Evolutionary conservation across 2,888 invertebrate genomes (phyloP).

Genomic region (Athalia rosae): DNA sequence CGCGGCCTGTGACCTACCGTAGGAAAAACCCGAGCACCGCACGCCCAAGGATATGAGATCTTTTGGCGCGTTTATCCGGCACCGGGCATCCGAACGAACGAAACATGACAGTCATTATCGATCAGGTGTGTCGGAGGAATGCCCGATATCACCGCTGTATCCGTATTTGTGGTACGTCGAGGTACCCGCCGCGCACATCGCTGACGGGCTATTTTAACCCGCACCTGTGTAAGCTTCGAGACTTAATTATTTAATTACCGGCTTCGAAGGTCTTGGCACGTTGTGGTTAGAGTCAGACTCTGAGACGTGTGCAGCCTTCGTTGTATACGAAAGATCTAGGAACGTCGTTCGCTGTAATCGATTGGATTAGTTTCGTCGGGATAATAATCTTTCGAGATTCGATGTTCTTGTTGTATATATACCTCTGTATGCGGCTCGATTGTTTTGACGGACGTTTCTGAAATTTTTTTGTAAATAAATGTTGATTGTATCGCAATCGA

Average conservation of each 20-base stretch:
- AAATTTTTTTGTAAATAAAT: no score
- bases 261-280: constrained; percentile 42
- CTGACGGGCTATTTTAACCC: no score
- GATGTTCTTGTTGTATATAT: not conserved
- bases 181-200: no score
- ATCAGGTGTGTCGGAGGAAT: constrained; percentile 11
- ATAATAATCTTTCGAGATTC: no score
- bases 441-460: no score
- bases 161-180: not conserved
- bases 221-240: constrained; percentile 32
- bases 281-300: constrained; percentile 32
- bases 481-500: no score
- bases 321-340: not conserved
- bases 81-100: constrained; percentile 3
- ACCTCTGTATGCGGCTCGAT: not conserved
- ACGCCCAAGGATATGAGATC: constrained; percentile 35
- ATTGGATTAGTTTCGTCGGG: no score
- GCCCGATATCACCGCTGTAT: constrained; percentile 4
- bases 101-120: constrained; percentile 45
- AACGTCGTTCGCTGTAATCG: no score
- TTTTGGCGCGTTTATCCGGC: not conserved
- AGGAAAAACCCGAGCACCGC: constrained; percentile 47
- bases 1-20: constrained; percentile 44
- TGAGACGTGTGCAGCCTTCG: constrained; percentile 15
- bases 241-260: constrained; percentile 46